These are phyloP conservation scores for Rhinichthys klamathensis DNA, from an alignment of 2,113 vertebrate genomes.

Conservation along the genomic window DNA sequence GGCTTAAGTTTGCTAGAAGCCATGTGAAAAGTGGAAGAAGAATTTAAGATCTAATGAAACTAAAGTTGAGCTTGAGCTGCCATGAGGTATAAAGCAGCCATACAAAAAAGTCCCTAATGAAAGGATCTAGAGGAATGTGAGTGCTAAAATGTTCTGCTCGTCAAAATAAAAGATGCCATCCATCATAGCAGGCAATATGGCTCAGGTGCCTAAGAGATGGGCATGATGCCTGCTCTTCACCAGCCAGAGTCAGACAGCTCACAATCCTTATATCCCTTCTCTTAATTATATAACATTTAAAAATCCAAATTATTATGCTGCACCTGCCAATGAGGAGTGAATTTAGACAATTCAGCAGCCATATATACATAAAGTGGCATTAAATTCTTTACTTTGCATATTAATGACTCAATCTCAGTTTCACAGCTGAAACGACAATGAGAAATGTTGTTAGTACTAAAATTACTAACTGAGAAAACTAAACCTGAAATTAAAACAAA, in stretches of 20 bases:
- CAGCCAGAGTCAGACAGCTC: slow-evolving; percentile 49
- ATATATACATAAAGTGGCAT: neutral
- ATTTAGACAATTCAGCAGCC: neutral
- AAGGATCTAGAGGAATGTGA: slow-evolving; percentile 17
- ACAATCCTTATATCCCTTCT: slow-evolving; percentile 49
- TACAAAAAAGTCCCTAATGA: slow-evolving; percentile 5
- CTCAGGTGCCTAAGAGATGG: slow-evolving; percentile 68
- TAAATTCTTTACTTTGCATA: no score
- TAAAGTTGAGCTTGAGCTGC: slow-evolving; percentile 2
- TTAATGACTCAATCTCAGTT: no score
- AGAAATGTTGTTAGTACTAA: neutral
- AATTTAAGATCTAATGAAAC: neutral
- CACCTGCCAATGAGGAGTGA: neutral
- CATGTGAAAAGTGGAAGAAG: neutral
- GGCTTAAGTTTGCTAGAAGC: neutral
- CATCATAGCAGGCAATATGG: slow-evolving; percentile 67
- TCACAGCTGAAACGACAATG: neutral
- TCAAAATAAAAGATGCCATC: slow-evolving; percentile 66
- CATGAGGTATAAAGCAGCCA: neutral
- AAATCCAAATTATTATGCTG: neutral
- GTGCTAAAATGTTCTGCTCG: slow-evolving; percentile 58
- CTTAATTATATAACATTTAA: neutral
- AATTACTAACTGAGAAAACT: neutral
- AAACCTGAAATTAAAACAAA: neutral
- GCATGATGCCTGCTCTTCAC: slow-evolving; percentile 59